Evolutionary conservation across 2,797 vertebrate genomes (phyloP), one percentile per base, ranked within the genome.

Genomic region (Xyrichtys novacula): DNA sequence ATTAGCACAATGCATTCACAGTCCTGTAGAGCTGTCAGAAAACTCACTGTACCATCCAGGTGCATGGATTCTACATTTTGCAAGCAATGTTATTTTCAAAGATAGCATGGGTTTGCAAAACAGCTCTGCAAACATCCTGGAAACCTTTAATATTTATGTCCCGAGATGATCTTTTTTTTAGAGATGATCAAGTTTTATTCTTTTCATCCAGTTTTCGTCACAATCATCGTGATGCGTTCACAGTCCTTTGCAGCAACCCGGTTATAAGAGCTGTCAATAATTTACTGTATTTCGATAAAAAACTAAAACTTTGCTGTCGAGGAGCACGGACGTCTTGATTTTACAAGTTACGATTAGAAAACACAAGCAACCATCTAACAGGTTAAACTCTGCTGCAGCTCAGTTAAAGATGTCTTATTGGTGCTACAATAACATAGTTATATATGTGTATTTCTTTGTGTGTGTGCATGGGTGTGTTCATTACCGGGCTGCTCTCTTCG

Each of bases 401-500:
- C 17, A 7, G 14, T 19, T 7, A 12, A 53, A 22, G 16, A 48
- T 6, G 3, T n/a, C 2, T 26, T 34, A 14, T 46, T n/a, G 42
- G 57, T 26, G 63, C 16, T n/a, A n/a, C n/a, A n/a, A n/a, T n/a
- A n/a, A n/a, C n/a, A n/a, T n/a, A n/a, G n/a, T n/a, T n/a, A n/a
- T n/a, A n/a, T n/a, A n/a, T n/a, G n/a, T n/a, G n/a, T n/a, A n/a
- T n/a, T n/a, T n/a, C n/a, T n/a, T n/a, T n/a, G n/a, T n/a, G n/a
- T 58, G 56, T 62, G 29, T 47, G 6, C 23, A 2, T 28, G 32
- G 55, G 20, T 53, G 54, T 56, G 40, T 67, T 11, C 47, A 12
- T 78, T 90, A 94, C 94, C 88, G 91, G 93, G 80, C 88, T 90
- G 78, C 88, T 93, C 81, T 93, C 90, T 69, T 92, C 90, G 20